Evolutionary conservation across 1,140 invertebrate genomes (phyloP), one percentile per base, ranked within the genome.

Genomic region (Onthophagus taurus): DNA sequence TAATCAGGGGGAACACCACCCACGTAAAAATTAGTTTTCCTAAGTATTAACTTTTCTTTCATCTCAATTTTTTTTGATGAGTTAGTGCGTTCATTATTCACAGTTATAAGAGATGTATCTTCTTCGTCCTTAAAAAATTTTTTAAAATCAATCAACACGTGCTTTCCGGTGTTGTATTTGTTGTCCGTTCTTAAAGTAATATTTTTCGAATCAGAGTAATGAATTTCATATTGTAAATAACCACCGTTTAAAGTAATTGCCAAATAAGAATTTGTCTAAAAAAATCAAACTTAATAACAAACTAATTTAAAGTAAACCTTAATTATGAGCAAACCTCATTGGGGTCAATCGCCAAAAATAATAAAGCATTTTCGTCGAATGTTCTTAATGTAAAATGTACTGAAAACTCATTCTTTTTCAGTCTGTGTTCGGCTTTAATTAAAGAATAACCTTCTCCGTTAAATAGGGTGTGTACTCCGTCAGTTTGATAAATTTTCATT

Each of bases 291-390:
- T 6, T 31, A 20, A 33, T 33, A 31, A 20, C n/a, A 29, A 3
- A 26, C 3, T 38, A 9, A 39, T 36, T 67, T 57, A n/a, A n/a
- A n/a, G n/a, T n/a, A n/a, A n/a, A n/a, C n/a, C n/a, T n/a, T n/a
- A n/a, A n/a, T n/a, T n/a, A n/a, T n/a, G n/a, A n/a, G n/a, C n/a
- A n/a, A n/a, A 78, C 77, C 49, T 78, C 78, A 11, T 70, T 68
- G 44, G 72, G 72, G 64, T 89, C 87, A 9, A 81, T 74, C 17
- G 87, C 81, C 26, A 93, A 67, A 60, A 95, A 91, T 0, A 96
- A 70, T 4, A 93, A 62, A 2, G 89, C 85, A 66, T 94, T 81
- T 60, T 91, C 83, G 66, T 94, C 90, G 51, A 83, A 83, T 0
- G 88, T 92, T 46, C 78, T 76, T 62, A 96, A 91, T 47, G 76